Conservation (phyloP, 2,797 vertebrate species). For the Paratrypauchen microcephalus region DNA sequence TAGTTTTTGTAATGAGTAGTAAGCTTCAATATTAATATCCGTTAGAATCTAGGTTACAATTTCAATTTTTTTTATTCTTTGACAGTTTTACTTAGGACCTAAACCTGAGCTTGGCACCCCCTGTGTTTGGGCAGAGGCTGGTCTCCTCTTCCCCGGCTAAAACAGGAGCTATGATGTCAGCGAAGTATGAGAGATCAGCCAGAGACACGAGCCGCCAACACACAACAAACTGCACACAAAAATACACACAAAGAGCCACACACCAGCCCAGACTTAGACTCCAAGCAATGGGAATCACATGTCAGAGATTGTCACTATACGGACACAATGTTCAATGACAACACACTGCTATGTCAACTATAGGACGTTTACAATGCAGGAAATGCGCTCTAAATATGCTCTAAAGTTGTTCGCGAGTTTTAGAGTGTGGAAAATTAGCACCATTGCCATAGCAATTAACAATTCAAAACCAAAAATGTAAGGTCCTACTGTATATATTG, state of each 20-base stretch:
- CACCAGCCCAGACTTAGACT: conserved; percentile 8
- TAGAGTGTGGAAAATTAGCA: not conserved
- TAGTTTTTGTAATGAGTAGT: too few relatives aligned
- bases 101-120: not conserved
- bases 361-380: not conserved
- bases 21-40: too few relatives aligned
- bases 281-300: conserved; percentile 1
- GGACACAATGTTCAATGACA: conserved; percentile 8
- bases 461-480: not conserved
- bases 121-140: conserved; percentile 50
- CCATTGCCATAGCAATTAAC: not conserved
- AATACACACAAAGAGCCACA: conserved; percentile 4
- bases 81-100: not conserved
- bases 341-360: not conserved
- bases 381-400: conserved; percentile 4
- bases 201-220: conserved; percentile 54
- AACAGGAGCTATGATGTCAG: conserved; percentile 75
- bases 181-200: conserved; percentile 67
- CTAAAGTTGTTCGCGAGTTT: not conserved
- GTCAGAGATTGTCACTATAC: not conserved
- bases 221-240: conserved; percentile 9
- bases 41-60: too few relatives aligned
- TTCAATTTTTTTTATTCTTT: too few relatives aligned
- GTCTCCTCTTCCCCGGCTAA: conserved; percentile 66
- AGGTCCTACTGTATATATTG: too few relatives aligned